Evolutionary conservation across 2,888 invertebrate species (phyloP), one percentile per base, ranked within the genome.

Genomic region (Brachyopa scutellaris): DNA sequence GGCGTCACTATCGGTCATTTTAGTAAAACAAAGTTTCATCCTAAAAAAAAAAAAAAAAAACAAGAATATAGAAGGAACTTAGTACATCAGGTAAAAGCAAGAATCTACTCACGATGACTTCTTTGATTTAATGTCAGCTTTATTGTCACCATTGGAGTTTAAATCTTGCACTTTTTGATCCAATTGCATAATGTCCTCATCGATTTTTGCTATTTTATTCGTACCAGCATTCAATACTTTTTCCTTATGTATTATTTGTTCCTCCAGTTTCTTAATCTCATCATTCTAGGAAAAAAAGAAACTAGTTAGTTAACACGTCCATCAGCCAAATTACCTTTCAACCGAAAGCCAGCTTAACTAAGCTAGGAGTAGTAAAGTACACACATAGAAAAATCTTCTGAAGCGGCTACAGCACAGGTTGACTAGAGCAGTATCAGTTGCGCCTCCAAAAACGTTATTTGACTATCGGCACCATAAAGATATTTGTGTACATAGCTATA

Each of bases 201-300:
- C 95, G 86, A 96, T 92, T 85, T 93, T 92, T 86, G 94, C 94
- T 70, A 95, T 93, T 89, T 93, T 94, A 57, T 91, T 92, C 93
- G 92, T 45, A 92, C 92, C 87, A 91, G 92, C 85, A 93, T 94
- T 86, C 93, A 93, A 67, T 90, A 92, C 87, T 92, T 86, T 87
- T 76, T 90, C 90, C 67, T 91, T 90, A 49, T 88, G 88, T 0
- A 85, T 92, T 2, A 96, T 89, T 89, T 95, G 94, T 1, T 92
- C 92, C 87, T 95, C 95, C 62, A 96, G 86, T 38, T 93, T 93
- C 21, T 93, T 92, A 31, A 96, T 90, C 88, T 95, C 95, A 85
- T 94, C 94, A 90, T 95, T 93, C 95, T 95, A 86, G 53, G 40
- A 15, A 36, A 31, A 53, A 47, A 23, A 3, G 47, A 26, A 62